Evolutionary conservation across 1,140 invertebrate species (phyloP).

Genomic region (Plectrocnemia conspersa): DNA sequence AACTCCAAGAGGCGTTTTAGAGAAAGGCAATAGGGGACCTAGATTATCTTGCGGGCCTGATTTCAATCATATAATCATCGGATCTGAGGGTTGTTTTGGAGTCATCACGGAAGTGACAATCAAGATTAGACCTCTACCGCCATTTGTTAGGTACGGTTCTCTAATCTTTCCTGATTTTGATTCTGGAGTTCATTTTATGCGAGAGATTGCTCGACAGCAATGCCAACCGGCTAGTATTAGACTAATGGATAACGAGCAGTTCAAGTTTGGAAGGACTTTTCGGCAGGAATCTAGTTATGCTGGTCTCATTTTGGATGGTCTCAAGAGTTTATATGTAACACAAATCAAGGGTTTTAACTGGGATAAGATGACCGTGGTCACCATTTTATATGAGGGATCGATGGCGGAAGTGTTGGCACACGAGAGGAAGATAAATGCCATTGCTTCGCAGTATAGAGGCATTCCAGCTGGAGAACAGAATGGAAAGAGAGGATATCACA

Average conservation of each 20-base stretch:
- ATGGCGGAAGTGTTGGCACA: conserved; percentile 65
- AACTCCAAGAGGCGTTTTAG: conserved; percentile 75
- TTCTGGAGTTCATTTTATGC: conserved; percentile 78
- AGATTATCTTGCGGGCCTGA: conserved; percentile 91
- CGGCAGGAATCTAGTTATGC: conserved; percentile 57
- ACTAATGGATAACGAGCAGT: conserved; percentile 96
- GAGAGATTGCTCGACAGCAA: conserved; percentile 71
- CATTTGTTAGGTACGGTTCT: conserved; percentile 82
- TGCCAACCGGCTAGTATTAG: conserved; percentile 93
- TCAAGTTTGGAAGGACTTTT: conserved; percentile 86
- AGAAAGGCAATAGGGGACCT: conserved; percentile 66
- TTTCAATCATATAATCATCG: conserved; percentile 92
- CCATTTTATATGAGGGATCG: conserved; percentile 86
- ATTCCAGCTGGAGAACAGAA: conserved; percentile 88
- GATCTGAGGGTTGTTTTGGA: conserved; percentile 94
- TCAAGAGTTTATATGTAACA: conserved; percentile 90
- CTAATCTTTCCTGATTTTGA: conserved; percentile 92
- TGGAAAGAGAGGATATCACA: conserved; percentile 88
- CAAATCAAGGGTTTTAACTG: conserved; percentile 85
- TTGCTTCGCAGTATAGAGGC: conserved; percentile 70
- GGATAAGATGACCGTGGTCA: conserved; percentile 82
- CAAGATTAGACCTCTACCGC: conserved; percentile 88
- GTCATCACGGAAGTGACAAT: conserved; percentile 91
- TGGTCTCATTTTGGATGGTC: conserved; percentile 66
- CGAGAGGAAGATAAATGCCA: conserved; percentile 80